Evolutionary conservation across 2,888 invertebrate species (phyloP).

Genomic region (Hesperia comma): DNA sequence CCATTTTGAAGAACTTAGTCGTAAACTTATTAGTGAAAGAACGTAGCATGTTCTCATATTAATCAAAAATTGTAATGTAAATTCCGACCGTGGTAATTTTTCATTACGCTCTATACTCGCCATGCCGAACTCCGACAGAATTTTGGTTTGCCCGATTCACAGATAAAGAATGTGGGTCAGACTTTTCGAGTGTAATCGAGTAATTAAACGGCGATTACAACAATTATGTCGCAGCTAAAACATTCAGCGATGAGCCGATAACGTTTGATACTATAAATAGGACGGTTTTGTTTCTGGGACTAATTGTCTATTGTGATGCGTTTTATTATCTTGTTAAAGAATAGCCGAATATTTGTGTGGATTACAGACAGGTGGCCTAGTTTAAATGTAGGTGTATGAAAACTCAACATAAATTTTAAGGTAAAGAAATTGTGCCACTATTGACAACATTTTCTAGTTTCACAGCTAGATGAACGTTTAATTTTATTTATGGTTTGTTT

Average conservation of each 20-base stretch:
- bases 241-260: constrained; percentile 48
- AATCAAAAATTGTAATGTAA: not conserved
- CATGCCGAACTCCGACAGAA: not conserved
- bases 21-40: too few species aligned
- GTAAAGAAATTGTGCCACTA: too few species aligned
- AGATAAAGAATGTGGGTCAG: constrained; percentile 47
- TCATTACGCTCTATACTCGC: not conserved
- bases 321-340: not conserved
- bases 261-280: constrained; percentile 44
- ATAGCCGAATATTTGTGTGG: not conserved
- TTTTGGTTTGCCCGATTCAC: constrained; percentile 33
- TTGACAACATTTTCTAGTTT: too few species aligned
- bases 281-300: constrained; percentile 9
- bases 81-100: constrained; percentile 4
- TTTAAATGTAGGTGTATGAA: too few species aligned
- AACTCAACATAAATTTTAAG: too few species aligned
- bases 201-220: constrained; percentile 48
- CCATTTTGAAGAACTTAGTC: too few species aligned
- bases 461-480: too few species aligned
- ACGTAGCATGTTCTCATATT: too few species aligned
- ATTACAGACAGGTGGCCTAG: not conserved
- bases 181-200: constrained; percentile 44
- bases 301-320: not conserved
- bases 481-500: too few species aligned
- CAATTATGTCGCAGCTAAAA: constrained; percentile 41